Conservation (phyloP, 2,888 invertebrate species). For the Nymphalis c-album region DNA sequence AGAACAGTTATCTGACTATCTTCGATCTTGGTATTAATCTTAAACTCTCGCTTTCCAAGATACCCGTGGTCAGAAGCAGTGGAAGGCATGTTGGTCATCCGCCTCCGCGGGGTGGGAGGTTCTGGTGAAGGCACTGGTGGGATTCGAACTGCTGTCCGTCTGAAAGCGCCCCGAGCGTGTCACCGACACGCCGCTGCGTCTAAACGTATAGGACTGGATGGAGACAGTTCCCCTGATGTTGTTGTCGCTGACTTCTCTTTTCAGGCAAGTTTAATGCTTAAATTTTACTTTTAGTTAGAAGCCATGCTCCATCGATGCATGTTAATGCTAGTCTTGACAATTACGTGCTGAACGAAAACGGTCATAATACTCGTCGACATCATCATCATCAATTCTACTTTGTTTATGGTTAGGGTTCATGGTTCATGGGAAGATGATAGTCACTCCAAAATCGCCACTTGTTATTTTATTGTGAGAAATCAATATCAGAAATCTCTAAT, state of each 20-base stretch:
- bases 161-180: constrained; percentile 64
- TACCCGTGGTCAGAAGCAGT: constrained; percentile 78
- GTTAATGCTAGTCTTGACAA: too few relatives aligned
- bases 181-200: constrained; percentile 70
- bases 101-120: constrained; percentile 57
- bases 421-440: too few relatives aligned
- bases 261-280: constrained; percentile 49
- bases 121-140: constrained; percentile 42
- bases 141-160: constrained; percentile 61
- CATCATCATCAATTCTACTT: too few relatives aligned
- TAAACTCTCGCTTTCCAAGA: constrained; percentile 42
- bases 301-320: too few relatives aligned
- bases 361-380: too few relatives aligned
- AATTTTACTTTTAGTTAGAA: not conserved
- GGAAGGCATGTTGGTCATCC: constrained; percentile 75
- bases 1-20: too few relatives aligned
- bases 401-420: too few relatives aligned
- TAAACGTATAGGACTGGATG: constrained; percentile 54
- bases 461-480: too few relatives aligned
- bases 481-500: too few relatives aligned
- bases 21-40: too few relatives aligned
- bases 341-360: too few relatives aligned
- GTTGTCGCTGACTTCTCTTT: constrained; percentile 72
- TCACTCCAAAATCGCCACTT: too few relatives aligned
- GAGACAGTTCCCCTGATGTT: constrained; percentile 54